Evolutionary conservation across 1,140 invertebrate species (phyloP).

Genomic region (Polypedilum pembai): DNA sequence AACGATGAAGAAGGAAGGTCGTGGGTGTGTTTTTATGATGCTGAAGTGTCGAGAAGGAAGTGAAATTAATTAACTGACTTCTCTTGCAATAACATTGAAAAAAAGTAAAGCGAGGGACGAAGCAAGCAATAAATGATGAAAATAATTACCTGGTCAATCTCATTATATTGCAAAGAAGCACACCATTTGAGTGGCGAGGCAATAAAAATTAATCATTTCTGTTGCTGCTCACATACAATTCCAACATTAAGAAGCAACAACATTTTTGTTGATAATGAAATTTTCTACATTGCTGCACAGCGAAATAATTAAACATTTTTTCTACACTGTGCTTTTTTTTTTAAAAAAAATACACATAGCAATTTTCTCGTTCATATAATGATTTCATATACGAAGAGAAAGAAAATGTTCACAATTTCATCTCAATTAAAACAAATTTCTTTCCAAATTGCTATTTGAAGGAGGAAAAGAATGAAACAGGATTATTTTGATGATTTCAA

Average conservation of each 20-base stretch:
- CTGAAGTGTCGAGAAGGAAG: neutral
- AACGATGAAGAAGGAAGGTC: too few relatives aligned
- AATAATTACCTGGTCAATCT: constrained; percentile 27
- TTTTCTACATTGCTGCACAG: neutral
- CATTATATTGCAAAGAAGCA: neutral
- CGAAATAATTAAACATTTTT: constrained; percentile 4
- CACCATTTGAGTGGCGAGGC: neutral
- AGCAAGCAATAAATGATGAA: constrained; percentile 1
- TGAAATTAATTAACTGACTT: constrained; percentile 13
- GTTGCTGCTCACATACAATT: neutral
- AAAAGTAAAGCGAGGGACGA: neutral
- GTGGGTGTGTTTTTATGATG: too few relatives aligned
- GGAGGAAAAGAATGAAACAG: neutral
- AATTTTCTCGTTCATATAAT: too few relatives aligned
- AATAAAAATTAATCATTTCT: constrained; percentile 26
- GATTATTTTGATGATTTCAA: neutral
- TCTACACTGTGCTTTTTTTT: neutral
- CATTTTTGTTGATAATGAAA: constrained; percentile 10
- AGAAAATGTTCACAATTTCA: neutral
- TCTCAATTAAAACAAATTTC: constrained; percentile 19
- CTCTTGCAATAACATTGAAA: constrained; percentile 5
- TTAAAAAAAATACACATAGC: neutral
- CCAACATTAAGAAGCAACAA: too few relatives aligned
- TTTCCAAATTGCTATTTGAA: constrained; percentile 6
- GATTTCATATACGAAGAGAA: neutral